Conservation (phyloP, 2,888 invertebrate genomes). For the Smittia aterrima region DNA sequence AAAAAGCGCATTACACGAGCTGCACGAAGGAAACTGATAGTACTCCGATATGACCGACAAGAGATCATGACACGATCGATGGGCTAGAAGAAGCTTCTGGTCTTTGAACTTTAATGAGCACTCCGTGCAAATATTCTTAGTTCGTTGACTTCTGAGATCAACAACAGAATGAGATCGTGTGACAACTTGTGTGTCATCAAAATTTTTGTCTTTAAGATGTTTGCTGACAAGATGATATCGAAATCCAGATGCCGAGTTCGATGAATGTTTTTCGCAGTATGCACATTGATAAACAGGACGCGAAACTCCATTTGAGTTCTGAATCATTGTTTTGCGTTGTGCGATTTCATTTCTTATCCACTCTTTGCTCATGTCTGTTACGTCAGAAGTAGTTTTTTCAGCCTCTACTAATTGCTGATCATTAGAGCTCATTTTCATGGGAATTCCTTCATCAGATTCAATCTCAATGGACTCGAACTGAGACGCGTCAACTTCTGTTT, state of each 20-base stretch:
- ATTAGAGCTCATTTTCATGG: too few relatives aligned
- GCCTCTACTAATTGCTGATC: too few relatives aligned
- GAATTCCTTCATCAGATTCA: too few relatives aligned
- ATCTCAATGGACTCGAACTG: too few relatives aligned
- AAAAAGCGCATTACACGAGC: slow-evolving; percentile 11
- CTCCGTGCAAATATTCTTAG: slow-evolving; percentile 8
- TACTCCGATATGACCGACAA: neutral
- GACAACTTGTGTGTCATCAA: neutral
- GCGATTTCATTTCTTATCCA: neutral
- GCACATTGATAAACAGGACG: slow-evolving; percentile 15
- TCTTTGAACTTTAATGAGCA: slow-evolving; percentile 29
- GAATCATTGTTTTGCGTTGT: neutral
- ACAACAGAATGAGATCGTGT: neutral
- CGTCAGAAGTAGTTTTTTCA: neutral
- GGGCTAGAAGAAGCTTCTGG: neutral
- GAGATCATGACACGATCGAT: slow-evolving; percentile 11
- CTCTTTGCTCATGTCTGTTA: neutral
- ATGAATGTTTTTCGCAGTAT: neutral
- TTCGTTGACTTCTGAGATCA: neutral
- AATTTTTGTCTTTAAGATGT: neutral
- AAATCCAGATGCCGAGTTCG: neutral
- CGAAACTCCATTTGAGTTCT: neutral
- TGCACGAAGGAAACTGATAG: neutral
- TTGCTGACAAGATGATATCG: slow-evolving; percentile 25
- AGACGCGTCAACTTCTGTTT: neutral